Base-by-base conservation (phyloP, 2,888 invertebrate genomes). In the Litoditis marina region DNA sequence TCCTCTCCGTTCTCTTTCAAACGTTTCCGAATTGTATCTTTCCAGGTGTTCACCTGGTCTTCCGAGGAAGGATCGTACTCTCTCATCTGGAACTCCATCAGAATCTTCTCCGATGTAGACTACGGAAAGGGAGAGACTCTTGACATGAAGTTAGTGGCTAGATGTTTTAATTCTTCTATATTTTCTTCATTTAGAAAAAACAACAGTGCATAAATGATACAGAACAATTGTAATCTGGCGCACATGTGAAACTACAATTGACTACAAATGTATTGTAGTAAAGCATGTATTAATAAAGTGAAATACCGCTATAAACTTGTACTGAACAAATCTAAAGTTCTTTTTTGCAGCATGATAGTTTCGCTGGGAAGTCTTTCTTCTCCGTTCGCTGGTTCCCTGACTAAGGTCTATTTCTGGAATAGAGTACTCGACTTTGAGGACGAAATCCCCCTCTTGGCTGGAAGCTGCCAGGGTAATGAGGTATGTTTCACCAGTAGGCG, bases 361-460 rank as follows among this genome's bases (percentile, higher is more conserved):
- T 63, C 67, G 2, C 32, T 70, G 6, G 70, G 70, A 16, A 54
- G 65, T 5, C 6, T 34, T 1, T 55, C 31, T 0, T 34, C 30
- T 25, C 65, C 68, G 2, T 83, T 83, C 62, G 73, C 71, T 25
- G 95, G 95, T 31, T 91, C 92, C 78, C 86, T 95, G 44, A 93
- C 92, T 8, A 91, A 94, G 84, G 91, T 93, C 34, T 93, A 94
- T 86, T 89, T 94, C 63, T 95, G 94, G 94, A 90, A 90, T 77
- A 88, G 92, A 50, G 91, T 92, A 42, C 86, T 94, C 0, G 93
- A 94, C 82, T 90, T 92, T 22, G 92, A 92, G 4, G 63, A 68
- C 16, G 82, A 82, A 47, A 72, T 82, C 7, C 81, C 82, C 11
- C 54, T 65, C 6, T 71, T 80, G 56, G 79, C 77, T 11, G 76